phyloP scores from a whole-genome alignment of 1,140 invertebrate genomes.

The Temnothorax curvispinosus region DNA sequence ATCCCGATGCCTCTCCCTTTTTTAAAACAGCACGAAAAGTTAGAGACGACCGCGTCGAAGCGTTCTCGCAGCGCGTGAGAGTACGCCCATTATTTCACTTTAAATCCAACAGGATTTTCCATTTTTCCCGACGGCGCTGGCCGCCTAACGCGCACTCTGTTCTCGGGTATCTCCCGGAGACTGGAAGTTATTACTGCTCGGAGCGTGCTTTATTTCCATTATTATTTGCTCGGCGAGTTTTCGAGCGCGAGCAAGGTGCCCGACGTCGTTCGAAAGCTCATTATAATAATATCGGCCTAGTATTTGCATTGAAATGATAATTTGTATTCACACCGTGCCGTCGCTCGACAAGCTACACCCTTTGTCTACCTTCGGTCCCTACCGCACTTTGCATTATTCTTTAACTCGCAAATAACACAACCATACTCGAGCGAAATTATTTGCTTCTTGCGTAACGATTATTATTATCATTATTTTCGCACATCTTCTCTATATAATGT shows the following conservation, averaged over 20 bases:
- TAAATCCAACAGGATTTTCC: constrained; percentile 36
- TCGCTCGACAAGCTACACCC: neutral
- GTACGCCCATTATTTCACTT: constrained; percentile 29
- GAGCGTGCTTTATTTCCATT: constrained; percentile 65
- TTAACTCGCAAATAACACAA: neutral
- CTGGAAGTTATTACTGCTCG: constrained; percentile 46
- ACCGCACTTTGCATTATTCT: neutral
- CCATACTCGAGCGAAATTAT: neutral
- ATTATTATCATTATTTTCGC: neutral
- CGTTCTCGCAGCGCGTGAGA: neutral
- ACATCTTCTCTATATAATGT: neutral
- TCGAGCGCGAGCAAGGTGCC: constrained; percentile 17
- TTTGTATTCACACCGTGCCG: constrained; percentile 61
- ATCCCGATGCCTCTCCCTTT: neutral
- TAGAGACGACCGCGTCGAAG: neutral
- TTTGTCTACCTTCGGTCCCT: neutral
- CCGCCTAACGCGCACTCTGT: constrained; percentile 2
- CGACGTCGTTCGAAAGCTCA: constrained; percentile 30
- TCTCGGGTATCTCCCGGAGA: neutral
- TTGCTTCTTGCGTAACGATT: neutral
- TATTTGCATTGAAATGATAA: constrained; percentile 69
- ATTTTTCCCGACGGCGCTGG: constrained; percentile 19
- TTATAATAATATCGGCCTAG: constrained; percentile 68
- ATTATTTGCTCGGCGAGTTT: constrained; percentile 55
- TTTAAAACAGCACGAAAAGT: neutral